Evolutionary conservation across 2,113 vertebrate species (phyloP).

Genomic region (Lophochroa leadbeateri): DNA sequence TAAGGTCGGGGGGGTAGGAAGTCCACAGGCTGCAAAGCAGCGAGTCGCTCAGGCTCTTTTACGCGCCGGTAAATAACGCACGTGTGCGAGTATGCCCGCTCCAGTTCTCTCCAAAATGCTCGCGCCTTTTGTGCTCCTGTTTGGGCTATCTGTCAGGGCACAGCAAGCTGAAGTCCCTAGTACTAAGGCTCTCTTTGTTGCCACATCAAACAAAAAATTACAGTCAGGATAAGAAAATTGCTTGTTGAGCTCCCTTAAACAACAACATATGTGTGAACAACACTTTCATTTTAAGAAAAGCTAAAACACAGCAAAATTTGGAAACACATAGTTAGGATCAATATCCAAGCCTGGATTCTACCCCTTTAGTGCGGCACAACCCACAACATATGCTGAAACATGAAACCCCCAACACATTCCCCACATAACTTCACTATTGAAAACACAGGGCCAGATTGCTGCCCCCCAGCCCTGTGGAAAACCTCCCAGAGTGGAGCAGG

Average conservation of each 20-base stretch:
- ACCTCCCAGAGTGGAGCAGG: background rate
- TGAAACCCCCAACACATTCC: conserved; percentile 56
- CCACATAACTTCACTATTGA: conserved; percentile 51
- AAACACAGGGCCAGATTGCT: conserved; percentile 20
- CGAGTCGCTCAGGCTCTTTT: background rate
- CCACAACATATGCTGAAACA: conserved; percentile 29
- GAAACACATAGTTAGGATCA: background rate
- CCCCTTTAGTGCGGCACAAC: background rate
- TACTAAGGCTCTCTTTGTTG: background rate
- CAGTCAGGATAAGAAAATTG: background rate
- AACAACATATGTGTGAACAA: background rate
- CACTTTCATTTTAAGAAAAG: background rate
- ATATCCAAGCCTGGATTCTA: background rate
- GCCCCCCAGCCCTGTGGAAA: background rate
- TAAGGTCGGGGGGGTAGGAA: background rate
- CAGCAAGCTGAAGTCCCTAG: background rate
- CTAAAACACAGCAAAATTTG: background rate
- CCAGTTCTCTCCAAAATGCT: background rate
- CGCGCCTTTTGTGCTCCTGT: background rate
- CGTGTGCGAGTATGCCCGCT: fast-evolving
- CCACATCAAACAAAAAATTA: background rate
- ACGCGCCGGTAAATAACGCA: background rate
- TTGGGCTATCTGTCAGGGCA: background rate
- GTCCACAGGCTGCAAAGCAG: background rate
- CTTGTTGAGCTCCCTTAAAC: background rate